Evolutionary conservation across 2,888 invertebrate species (phyloP), one percentile per base, ranked within the genome.

Genomic region (Hoplodrina ambigua): DNA sequence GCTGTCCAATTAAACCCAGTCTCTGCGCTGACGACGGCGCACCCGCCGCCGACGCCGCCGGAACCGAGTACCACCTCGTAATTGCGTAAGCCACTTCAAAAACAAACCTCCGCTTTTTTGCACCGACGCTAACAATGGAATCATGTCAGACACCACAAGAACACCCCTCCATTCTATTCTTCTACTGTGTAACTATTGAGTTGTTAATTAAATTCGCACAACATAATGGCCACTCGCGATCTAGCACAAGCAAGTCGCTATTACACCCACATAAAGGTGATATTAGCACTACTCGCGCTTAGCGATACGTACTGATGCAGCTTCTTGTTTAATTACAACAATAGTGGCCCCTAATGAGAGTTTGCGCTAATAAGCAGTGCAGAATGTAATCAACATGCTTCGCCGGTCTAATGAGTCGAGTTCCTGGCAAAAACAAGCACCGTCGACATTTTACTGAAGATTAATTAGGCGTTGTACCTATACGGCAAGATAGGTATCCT

Each of bases 341-440:
- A 95, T 95, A 95, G 95, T 95, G 92, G 93, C 91, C 93, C 92
- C 94, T 96, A 95, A 95, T 95, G 95, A 95, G 95, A 94, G 93
- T 94, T 94, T 94, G 94, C 94, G 93, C 93, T 96, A 95, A 95
- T 95, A 96, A 95, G 95, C 93, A 92, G 94, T 93, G 92, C 94
- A 95, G 94, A 96, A 95, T 95, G 95, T 95, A 95, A 95, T 95
- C 95, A 95, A 95, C 95, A 93, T 95, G 93, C 95, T 92, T 94
- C 93, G 94, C 89, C 93, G 93, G 91, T 94, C 95, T 96, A 96
- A 95, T 95, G 95, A 96, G 94, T 92, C 90, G 91, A 93, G 95
- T 94, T 95, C 93, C 93, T 92, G 90, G 94, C 93, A 95, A 95
- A 95, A 95, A 95, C 94, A 91, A 91, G 90, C 92, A 84, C 88